Percentiles rank a stretch among this genome's conserved stretches.
These are phyloP conservation scores for Ypsolopha sequella DNA, from an alignment of 2,888 invertebrate genomes.

Conservation along the genomic window DNA sequence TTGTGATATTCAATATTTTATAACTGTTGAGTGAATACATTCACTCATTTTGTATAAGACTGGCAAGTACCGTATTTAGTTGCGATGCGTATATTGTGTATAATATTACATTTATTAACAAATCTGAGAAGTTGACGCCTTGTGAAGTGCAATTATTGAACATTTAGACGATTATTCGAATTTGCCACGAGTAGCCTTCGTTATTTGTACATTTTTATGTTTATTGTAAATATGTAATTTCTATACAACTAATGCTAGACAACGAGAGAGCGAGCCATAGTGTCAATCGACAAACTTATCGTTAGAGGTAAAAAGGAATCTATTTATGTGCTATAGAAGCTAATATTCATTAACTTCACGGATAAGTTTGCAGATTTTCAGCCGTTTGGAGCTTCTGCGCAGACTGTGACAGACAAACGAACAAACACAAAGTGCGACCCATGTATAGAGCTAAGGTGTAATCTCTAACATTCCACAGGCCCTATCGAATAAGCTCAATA, in stretches of 20 bases:
- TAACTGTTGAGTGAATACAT: too few relatives aligned
- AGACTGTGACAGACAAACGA: constrained; percentile 18
- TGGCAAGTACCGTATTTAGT: too few relatives aligned
- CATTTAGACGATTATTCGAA: constrained; percentile 40
- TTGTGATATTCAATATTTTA: too few relatives aligned
- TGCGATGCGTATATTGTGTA: too few relatives aligned
- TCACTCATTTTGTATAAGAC: too few relatives aligned
- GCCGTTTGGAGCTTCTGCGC: constrained; percentile 52
- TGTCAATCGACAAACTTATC: constrained; percentile 12
- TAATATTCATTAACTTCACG: too few relatives aligned
- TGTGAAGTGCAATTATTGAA: constrained; percentile 11
- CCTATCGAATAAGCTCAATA: constrained; percentile 62
- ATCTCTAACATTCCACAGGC: constrained; percentile 55
- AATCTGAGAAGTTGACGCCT: constrained; percentile 32
- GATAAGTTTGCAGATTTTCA: too few relatives aligned
- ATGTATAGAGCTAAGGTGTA: constrained; percentile 19
- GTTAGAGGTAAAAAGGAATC: too few relatives aligned
- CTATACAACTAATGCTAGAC: constrained; percentile 51
- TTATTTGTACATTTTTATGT: constrained; percentile 37
- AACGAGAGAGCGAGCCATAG: constrained; percentile 51
- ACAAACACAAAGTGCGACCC: constrained; percentile 1
- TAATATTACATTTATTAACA: too few relatives aligned
- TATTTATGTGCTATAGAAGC: too few relatives aligned
- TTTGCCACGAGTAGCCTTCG: constrained; percentile 50
- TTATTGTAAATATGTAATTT: constrained; percentile 56